Conservation (phyloP, 2,888 invertebrate genomes). For the Dendrolimus pini region DNA sequence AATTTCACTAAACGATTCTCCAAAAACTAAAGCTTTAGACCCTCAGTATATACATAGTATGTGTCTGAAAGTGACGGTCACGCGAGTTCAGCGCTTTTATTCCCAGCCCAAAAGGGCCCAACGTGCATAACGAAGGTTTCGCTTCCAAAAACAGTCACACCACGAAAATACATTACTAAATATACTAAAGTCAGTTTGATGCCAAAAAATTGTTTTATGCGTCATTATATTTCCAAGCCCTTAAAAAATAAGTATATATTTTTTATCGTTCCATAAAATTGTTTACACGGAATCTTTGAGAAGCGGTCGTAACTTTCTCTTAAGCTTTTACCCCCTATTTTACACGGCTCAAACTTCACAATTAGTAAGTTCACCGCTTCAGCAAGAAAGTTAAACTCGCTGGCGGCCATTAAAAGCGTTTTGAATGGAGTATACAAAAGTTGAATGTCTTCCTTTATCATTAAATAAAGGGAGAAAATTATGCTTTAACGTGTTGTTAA, state of each 20-base stretch:
- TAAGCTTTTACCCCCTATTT: constrained; percentile 10
- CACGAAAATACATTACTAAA: no score
- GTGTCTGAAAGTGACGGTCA: no score
- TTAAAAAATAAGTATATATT: neutral
- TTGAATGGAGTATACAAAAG: neutral
- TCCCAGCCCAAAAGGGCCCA: no score
- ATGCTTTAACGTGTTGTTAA: no score
- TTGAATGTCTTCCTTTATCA: neutral
- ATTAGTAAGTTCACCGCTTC: constrained; percentile 45
- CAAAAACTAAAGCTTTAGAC: no score
- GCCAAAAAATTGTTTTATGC: no score
- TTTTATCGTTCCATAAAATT: constrained; percentile 7
- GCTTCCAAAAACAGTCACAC: no score
- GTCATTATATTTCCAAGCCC: neutral
- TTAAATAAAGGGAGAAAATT: neutral
- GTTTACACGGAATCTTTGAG: neutral
- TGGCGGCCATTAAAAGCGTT: neutral
- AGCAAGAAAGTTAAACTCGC: constrained; percentile 4
- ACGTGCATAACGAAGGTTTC: no score
- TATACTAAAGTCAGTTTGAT: no score
- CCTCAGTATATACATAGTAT: no score
- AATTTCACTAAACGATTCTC: no score
- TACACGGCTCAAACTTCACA: constrained; percentile 29
- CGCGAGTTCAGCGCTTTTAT: no score
- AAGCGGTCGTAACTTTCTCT: constrained; percentile 6